These are phyloP conservation scores for Eumacrocentrus americanus DNA, from an alignment of 2,888 invertebrate genomes.

Conservation along the genomic window DNA sequence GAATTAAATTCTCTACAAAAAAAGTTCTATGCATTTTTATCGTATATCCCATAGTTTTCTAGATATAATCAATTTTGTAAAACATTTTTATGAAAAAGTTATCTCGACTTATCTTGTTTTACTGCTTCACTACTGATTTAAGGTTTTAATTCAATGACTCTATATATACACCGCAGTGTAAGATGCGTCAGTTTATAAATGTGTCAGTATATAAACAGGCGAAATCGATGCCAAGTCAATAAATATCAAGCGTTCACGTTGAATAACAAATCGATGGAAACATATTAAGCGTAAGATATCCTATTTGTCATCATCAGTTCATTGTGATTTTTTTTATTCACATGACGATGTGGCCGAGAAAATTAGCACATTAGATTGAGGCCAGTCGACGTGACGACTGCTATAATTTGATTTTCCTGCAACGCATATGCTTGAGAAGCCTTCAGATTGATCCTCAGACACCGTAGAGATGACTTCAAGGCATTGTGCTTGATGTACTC, in stretches of 20 bases:
- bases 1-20: too few species aligned
- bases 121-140: not conserved
- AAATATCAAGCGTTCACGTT: not conserved
- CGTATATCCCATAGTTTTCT: too few species aligned
- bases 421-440: not conserved
- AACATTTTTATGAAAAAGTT: too few species aligned
- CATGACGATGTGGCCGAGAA: not conserved
- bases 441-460: too few species aligned
- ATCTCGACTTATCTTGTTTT: not conserved
- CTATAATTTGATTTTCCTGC: conserved; percentile 31
- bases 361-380: conserved; percentile 53
- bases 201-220: not conserved
- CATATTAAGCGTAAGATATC: not conserved
- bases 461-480: too few species aligned
- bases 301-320: not conserved
- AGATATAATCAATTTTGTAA: too few species aligned
- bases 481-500: not conserved
- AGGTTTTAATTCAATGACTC: not conserved
- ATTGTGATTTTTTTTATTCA: conserved; percentile 13
- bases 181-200: not conserved
- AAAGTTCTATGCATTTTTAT: too few species aligned
- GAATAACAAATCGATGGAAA: not conserved
- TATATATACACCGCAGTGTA: not conserved
- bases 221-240: not conserved
- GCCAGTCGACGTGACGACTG: conserved; percentile 40